These are phyloP conservation scores for Solea senegalensis DNA, from an alignment of 2,113 vertebrate genomes.

Conservation along the genomic window DNA sequence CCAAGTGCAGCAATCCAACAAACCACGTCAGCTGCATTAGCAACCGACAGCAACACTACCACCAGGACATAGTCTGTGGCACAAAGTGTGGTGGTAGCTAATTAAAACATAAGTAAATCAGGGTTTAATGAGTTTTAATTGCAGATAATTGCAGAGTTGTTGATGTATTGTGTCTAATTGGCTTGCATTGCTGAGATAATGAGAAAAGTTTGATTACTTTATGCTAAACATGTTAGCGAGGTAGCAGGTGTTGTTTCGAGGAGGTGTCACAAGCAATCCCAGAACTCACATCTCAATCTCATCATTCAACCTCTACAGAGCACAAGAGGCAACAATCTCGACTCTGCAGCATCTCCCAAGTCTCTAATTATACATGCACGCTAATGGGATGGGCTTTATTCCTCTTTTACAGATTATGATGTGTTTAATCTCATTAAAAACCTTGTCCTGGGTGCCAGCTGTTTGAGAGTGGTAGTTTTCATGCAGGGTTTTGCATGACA, in stretches of 20 bases:
- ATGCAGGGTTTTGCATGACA: constrained; percentile 5
- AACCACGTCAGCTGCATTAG: constrained; percentile 62
- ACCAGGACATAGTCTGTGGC: constrained; percentile 53
- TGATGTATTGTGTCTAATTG: constrained; percentile 80
- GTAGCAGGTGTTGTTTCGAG: constrained; percentile 78
- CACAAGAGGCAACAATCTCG: constrained; percentile 25
- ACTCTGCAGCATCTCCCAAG: constrained; percentile 17
- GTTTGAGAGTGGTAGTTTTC: constrained; percentile 4
- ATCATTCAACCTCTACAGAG: constrained; percentile 50
- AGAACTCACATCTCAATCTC: constrained; percentile 73
- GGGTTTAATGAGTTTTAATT: constrained; percentile 77
- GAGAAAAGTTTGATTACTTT: constrained; percentile 84
- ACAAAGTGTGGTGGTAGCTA: constrained; percentile 62
- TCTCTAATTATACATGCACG: constrained; percentile 47
- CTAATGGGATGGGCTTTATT: constrained; percentile 41
- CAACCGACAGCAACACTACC: constrained; percentile 33
- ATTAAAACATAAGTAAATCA: constrained; percentile 83
- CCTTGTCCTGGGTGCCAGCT: constrained; percentile 1
- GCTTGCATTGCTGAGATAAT: constrained; percentile 78
- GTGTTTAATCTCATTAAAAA: constrained; percentile 22
- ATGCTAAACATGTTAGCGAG: constrained; percentile 75
- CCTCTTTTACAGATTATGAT: constrained; percentile 26
- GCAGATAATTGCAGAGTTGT: constrained; percentile 78
- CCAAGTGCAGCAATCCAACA: constrained; percentile 63
- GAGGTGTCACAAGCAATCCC: constrained; percentile 73